Conservation (phyloP, 2,797 vertebrate genomes). For the Notolabrus celidotus region DNA sequence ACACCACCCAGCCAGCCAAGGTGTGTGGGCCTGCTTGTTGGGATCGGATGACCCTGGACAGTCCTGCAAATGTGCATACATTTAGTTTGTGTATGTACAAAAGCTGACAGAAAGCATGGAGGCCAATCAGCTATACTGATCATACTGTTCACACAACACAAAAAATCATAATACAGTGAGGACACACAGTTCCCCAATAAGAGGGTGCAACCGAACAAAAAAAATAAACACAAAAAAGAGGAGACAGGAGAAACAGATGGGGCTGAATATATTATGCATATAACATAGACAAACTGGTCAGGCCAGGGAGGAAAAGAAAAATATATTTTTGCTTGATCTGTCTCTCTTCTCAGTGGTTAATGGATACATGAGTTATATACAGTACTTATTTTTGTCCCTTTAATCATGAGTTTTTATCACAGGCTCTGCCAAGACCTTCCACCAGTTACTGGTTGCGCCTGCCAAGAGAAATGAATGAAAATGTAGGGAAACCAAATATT, state of each 20-base stretch:
- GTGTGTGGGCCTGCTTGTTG: slow-evolving; percentile 83
- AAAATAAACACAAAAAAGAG: slow-evolving; percentile 42
- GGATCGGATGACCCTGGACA: slow-evolving; percentile 71
- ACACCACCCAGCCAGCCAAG: slow-evolving; percentile 83
- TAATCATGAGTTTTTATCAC: slow-evolving; percentile 85
- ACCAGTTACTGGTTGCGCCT: slow-evolving; percentile 73
- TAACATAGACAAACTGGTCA: slow-evolving; percentile 65
- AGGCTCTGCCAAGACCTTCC: slow-evolving; percentile 84
- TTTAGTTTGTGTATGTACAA: slow-evolving; percentile 19
- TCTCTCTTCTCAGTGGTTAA: slow-evolving; percentile 82
- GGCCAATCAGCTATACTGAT: slow-evolving; percentile 46
- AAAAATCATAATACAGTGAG: slow-evolving; percentile 53
- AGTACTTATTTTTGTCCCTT: slow-evolving; percentile 85
- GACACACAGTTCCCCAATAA: slow-evolving; percentile 40
- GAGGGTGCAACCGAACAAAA: slow-evolving; percentile 31
- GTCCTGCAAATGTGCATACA: slow-evolving; percentile 32
- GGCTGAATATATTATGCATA: slow-evolving; percentile 67
- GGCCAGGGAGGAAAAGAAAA: slow-evolving; percentile 69
- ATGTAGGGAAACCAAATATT: slow-evolving; percentile 84
- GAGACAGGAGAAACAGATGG: slow-evolving; percentile 29
- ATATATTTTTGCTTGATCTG: slow-evolving; percentile 66
- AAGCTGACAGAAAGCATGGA: slow-evolving; percentile 32
- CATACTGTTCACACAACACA: slow-evolving; percentile 61
- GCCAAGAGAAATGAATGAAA: slow-evolving; percentile 86
- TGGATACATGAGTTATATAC: slow-evolving; percentile 86